Base-by-base conservation (phyloP, 2,797 vertebrate species). In the Megalops cyprinoides region DNA sequence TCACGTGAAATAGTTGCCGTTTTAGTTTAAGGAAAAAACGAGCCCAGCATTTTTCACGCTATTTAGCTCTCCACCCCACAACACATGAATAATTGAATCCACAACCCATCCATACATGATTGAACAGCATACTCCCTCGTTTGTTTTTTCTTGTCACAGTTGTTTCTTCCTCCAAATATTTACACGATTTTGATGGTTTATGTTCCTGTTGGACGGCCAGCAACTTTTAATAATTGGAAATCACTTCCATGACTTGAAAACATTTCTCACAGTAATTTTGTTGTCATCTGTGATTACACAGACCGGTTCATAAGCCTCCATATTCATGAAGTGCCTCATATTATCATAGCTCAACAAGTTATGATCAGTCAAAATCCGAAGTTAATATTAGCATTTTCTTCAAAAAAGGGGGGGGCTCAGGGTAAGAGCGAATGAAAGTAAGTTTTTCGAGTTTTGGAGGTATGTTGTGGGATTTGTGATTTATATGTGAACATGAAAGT, bases 51-150 rank as follows among this genome's bases (percentile, higher is more conserved):
- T 84, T 82, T 82, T 18, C 31, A 77, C 44, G 23, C 77, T 81
- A 81, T 55, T 86, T 79, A 81, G 62, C 65, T 79, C 69, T 31
- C 79, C 78, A 79, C 56, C 15, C 56, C 1, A 44, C 49, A 56
- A 46, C 75, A 58, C n/a, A 62, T 78, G 2, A 49, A 78, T 65
- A 78, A 78, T 34, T 23, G 1, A 78, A n/a, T 3, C 4, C 4
- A n/a, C 25, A 62, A 65, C 39, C 42, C 25, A 2, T 44, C 31
- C 77, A 51, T 65, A 65, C 58, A 78, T 78, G 15, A 65, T 65
- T 65, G 18, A 31, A 48, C 37, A 60, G 55, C 56, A 12, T 4
- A n/a, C 18, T 44, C 28, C 20, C 23, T 58, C 28, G 37, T 34
- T 39, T 20, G 34, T 37, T 77, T 25, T 23, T 58, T 10, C 51